Conservation (phyloP, 2,888 invertebrate genomes). For the Slavum lentiscoides region DNA sequence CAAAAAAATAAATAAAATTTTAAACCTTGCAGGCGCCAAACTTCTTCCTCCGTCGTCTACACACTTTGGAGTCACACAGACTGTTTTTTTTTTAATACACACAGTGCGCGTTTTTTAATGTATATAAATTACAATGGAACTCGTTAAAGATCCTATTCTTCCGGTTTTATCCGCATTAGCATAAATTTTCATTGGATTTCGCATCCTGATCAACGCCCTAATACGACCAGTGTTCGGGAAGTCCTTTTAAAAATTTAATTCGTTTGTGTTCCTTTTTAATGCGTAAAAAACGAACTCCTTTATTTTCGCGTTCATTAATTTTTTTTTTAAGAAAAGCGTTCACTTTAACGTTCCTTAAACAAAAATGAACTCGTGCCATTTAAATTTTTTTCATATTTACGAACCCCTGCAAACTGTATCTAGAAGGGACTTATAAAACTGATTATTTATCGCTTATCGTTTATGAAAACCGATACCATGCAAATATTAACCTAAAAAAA, state of each 20-base stretch:
- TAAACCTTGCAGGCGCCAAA: slow-evolving; percentile 9
- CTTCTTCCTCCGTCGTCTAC: slow-evolving; percentile 9
- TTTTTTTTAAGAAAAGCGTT: too few relatives aligned
- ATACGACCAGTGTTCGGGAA: background rate
- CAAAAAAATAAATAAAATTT: background rate
- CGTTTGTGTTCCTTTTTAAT: background rate
- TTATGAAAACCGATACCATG: too few relatives aligned
- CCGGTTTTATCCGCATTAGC: slow-evolving; percentile 11
- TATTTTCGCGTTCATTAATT: too few relatives aligned
- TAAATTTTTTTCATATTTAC: too few relatives aligned
- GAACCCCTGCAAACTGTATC: too few relatives aligned
- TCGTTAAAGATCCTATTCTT: slow-evolving; percentile 19
- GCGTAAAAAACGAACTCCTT: too few relatives aligned
- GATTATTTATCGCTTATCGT: too few relatives aligned
- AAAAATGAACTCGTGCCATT: too few relatives aligned
- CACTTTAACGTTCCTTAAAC: too few relatives aligned
- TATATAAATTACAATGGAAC: slow-evolving; percentile 11
- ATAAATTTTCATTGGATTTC: slow-evolving; percentile 8
- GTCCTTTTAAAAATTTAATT: background rate
- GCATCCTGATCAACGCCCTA: background rate
- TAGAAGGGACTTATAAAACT: too few relatives aligned
- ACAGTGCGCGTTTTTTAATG: background rate
- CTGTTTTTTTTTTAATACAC: background rate
- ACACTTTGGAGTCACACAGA: slow-evolving; percentile 11
- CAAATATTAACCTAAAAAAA: too few relatives aligned